These are phyloP conservation scores for Drosophila neonasuta DNA, from an alignment of 2,888 invertebrate species.

Conservation along the genomic window DNA sequence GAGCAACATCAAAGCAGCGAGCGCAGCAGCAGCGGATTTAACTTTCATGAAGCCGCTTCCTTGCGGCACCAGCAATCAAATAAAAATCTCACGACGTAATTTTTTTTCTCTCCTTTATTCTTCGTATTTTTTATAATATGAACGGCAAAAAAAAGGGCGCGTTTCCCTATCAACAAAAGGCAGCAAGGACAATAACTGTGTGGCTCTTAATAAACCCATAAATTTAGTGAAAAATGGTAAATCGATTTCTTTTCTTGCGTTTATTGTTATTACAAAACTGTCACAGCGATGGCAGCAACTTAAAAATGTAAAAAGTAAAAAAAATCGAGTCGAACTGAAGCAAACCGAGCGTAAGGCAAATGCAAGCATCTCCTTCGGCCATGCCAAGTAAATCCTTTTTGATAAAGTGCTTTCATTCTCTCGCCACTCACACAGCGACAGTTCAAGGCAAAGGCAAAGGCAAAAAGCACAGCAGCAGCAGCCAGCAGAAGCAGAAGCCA, in stretches of 20 bases:
- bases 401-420: slow-evolving; percentile 72
- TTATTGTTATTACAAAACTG: slow-evolving; percentile 75
- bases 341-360: slow-evolving; percentile 43
- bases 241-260: slow-evolving; percentile 70
- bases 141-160: slow-evolving; percentile 30
- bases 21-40: slow-evolving; percentile 20
- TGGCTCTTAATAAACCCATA: slow-evolving; percentile 70
- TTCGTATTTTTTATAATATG: slow-evolving; percentile 12
- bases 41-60: slow-evolving; percentile 32
- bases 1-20: slow-evolving; percentile 44
- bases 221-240: slow-evolving; percentile 74
- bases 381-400: slow-evolving; percentile 68
- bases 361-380: slow-evolving; percentile 42
- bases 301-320: slow-evolving; percentile 16
- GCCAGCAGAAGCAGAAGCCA: neutral
- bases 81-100: slow-evolving; percentile 47
- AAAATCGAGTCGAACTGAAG: slow-evolving; percentile 22
- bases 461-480: slow-evolving; percentile 15
- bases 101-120: slow-evolving; percentile 3
- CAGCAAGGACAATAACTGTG: slow-evolving; percentile 46
- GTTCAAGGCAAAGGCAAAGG: slow-evolving; percentile 12
- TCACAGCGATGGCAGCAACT: slow-evolving; percentile 46
- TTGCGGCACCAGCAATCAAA: slow-evolving; percentile 58
- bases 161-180: slow-evolving; percentile 50
- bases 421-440: slow-evolving; percentile 19